Evolutionary conservation across 2,888 invertebrate genomes (phyloP), one percentile per base, ranked within the genome.

Genomic region (Blera fallax): DNA sequence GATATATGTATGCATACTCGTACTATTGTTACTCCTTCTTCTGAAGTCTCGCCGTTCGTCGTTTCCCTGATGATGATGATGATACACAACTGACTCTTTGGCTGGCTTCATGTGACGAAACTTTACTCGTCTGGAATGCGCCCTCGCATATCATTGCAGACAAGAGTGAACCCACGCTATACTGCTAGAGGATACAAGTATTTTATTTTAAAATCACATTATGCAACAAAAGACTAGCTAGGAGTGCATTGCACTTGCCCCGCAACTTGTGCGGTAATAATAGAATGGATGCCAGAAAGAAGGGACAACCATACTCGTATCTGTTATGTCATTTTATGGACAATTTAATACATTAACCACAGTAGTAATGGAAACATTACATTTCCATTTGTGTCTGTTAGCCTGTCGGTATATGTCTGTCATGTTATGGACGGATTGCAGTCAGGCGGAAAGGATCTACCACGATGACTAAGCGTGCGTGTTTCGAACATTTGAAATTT

Each of bases 321-420:
- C 32, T 52, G 73, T 83, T 83, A 83, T 83, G 73, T 79, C 72
- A 78, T 79, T 78, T 83, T 73, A 73, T 83, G 79, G 83, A 37
- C 52, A 83, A 79, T 79, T 83, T 83, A 65, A 37, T 78, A 54
- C 60, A 72, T 37, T 65, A 78, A 70, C 48, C 29, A 58, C 4
- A n/a, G 11, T 3, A 16, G n/a, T 0, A 18, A 27, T 18, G 34
- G 10, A 40, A 29, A 43, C 27, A 11, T 56, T 56, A n/a, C 45
- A 45, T 60, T 60, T 24, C 56, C 21, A 18, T 56, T n/a, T 18
- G 18, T n/a, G 18, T n/a, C 48, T 24, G 34, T 11, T 16, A n/a
- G 27, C 14, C 40, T 40, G 40, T 14, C 14, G 40, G 40, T 6
- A 8, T 60, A 16, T 62, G 27, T 40, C 24, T 10, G 11, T 58